Percentiles rank a stretch among this genome's conserved stretches.
phyloP scores from a whole-genome alignment of 2,888 invertebrate genomes.

The Dexiosoma caninum region DNA sequence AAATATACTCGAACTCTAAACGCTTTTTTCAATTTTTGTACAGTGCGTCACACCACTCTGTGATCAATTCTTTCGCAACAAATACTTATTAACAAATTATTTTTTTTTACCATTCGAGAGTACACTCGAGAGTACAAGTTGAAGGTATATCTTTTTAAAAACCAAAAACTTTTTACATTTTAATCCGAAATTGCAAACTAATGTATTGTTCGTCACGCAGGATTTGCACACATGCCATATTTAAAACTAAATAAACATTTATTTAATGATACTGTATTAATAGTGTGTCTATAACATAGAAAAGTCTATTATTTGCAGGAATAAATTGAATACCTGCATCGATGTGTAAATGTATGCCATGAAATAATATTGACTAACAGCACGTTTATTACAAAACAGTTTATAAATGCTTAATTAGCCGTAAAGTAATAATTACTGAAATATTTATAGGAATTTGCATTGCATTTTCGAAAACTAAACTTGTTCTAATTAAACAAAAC shows the following conservation, averaged over 20 bases:
- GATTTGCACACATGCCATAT: no score
- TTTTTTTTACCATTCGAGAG: no score
- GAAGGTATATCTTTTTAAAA: no score
- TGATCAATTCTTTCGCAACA: no score
- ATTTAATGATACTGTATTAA: conserved; percentile 2
- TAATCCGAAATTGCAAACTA: no score
- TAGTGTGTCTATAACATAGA: background rate
- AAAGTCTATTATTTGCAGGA: background rate
- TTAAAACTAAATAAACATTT: background rate
- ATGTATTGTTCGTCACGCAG: no score
- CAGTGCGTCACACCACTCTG: no score
- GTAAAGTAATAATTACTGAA: conserved; percentile 32
- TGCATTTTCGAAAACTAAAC: background rate
- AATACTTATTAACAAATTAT: no score
- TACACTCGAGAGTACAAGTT: no score
- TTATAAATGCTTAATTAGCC: conserved; percentile 42
- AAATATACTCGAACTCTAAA: no score
- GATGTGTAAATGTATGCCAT: background rate
- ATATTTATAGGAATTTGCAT: background rate
- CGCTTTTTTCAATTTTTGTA: no score
- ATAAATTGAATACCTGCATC: conserved; percentile 16
- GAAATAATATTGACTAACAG: background rate
- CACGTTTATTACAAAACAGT: conserved; percentile 1
- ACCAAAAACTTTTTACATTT: no score
- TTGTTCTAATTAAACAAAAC: conserved; percentile 2